A percentile compares a stretch with the other conserved stretches of the same genome.
Conservation (phyloP, 2,797 vertebrate species). For the Malurus leucopterus region DNA sequence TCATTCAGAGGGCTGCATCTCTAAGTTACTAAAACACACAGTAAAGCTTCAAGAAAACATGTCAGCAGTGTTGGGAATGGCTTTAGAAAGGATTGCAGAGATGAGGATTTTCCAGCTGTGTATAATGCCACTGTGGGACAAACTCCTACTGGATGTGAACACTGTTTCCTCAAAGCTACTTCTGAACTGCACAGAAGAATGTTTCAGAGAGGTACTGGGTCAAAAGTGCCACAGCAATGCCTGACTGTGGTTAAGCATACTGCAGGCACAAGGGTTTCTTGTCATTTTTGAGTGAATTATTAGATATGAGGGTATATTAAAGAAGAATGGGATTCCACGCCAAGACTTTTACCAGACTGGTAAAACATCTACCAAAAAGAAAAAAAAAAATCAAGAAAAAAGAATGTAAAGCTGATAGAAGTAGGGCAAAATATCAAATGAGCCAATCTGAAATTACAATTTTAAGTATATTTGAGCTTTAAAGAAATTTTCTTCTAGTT, state of each 20-base stretch:
- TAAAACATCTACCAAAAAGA: neutral
- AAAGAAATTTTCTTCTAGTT: neutral
- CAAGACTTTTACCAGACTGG: no score
- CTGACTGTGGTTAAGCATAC: neutral
- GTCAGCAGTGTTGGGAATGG: fast-evolving
- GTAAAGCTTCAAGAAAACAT: neutral
- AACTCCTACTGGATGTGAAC: neutral
- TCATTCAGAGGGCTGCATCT: fast-evolving
- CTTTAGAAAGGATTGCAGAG: fast-evolving
- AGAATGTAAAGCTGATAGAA: neutral
- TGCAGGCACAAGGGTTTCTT: neutral
- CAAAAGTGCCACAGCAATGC: neutral
- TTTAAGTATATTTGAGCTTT: neutral
- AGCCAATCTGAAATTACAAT: neutral
- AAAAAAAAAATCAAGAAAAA: neutral
- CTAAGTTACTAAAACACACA: fast-evolving
- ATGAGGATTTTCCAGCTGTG: neutral
- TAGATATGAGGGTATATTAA: neutral
- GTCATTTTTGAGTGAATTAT: neutral
- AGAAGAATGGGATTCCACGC: fast-evolving
- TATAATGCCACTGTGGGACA: fast-evolving
- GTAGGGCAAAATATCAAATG: neutral
- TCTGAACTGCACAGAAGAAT: neutral
- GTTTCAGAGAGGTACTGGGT: neutral
- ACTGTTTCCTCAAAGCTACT: neutral